Evolutionary conservation across 1,140 invertebrate species (phyloP), one percentile per base, ranked within the genome.

Genomic region (Parasteatoda tepidariorum): DNA sequence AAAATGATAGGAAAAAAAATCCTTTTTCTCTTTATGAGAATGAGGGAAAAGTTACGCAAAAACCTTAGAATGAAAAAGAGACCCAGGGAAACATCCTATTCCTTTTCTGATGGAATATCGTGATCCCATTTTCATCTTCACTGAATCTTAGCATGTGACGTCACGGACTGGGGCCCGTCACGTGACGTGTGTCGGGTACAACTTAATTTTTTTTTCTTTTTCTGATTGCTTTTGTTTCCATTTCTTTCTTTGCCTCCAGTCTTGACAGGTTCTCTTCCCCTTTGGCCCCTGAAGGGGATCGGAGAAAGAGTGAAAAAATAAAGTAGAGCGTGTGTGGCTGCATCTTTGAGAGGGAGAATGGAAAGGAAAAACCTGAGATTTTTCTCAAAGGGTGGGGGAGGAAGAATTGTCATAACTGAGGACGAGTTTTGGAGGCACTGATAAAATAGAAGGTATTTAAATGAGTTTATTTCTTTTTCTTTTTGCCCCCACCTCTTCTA

Each of bases 381-480:
- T 59, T 26, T 9, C 9, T 9, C 2, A 2, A 22, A n/a, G 57
- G n/a, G 57, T n/a, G 57, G 57, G 7, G 11, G 57, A n/a, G 24
- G 57, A 59, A 22, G 38, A 7, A 7, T 61, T 74, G 54, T 74
- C 57, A 61, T 74, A 61, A 61, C 71, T 41, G 71, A 38, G 13
- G 24, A 74, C 31, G 26, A 18, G 24, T 59, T 74, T 28, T 33
- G 13, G 18, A 13, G 24, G 24, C 30, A 28, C 22, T 54, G 34
- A 74, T 74, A 61, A 74, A 74, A 74, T 59, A 30, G 34, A 30
- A 28, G 26, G 38, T 74, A 74, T 74, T 74, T 74, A 74, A 74
- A 74, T 74, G 57, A 74, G 71, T 74, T 74, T 74, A 74, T 74
- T 74, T 74, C 61, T 59, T 26, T 74, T 74, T 34, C 11, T 9